phyloP scores from a whole-genome alignment of 2,113 vertebrate species.

The Mus pahari region DNA sequence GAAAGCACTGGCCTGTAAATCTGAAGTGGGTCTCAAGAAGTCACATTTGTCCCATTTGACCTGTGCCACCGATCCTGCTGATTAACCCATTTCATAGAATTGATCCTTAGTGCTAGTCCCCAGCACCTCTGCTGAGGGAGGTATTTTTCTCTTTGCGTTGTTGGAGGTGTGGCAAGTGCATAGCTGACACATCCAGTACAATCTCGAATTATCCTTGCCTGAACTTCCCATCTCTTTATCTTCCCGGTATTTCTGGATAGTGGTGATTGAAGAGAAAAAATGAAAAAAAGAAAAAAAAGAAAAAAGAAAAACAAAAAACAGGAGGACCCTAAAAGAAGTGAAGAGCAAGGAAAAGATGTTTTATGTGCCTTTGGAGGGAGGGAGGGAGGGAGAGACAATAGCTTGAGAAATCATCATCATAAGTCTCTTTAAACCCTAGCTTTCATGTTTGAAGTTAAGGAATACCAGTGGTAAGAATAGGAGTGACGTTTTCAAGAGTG shows the following conservation, averaged over 20 bases:
- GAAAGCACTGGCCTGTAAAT: not conserved
- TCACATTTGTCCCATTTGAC: not conserved
- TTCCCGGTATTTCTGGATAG: not conserved
- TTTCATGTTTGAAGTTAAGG: not conserved
- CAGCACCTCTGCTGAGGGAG: not conserved
- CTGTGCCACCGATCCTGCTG: not conserved
- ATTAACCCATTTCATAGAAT: not conserved
- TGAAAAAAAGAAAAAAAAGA: too few species aligned
- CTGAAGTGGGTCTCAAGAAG: not conserved
- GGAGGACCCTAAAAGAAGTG: not conserved
- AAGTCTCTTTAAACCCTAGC: not conserved
- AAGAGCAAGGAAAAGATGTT: not conserved
- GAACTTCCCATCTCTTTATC: not conserved
- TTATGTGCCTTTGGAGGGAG: not conserved
- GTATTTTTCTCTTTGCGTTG: not conserved
- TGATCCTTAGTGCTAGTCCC: not conserved
- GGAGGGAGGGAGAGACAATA: not conserved
- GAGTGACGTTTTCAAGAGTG: not conserved
- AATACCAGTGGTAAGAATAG: not conserved
- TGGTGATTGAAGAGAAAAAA: not conserved
- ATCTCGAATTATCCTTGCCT: not conserved
- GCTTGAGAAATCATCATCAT: not conserved
- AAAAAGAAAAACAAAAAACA: too few species aligned
- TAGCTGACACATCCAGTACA: not conserved
- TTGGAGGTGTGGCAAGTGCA: not conserved